Conservation (phyloP, 2,113 vertebrate genomes). For the Phoenicopterus ruber region DNA sequence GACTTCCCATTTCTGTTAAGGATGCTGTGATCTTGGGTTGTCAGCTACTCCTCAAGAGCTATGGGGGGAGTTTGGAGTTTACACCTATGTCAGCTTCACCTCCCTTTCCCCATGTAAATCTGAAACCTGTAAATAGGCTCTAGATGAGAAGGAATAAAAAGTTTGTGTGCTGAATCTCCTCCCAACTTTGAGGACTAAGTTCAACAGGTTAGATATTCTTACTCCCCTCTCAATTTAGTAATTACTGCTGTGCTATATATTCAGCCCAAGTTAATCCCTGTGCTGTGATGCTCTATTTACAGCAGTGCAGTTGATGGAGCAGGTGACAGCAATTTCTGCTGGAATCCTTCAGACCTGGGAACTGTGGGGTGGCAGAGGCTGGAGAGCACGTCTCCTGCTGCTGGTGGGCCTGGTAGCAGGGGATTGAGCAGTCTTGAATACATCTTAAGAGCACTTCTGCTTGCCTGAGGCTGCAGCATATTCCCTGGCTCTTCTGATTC, state of each 20-base stretch:
- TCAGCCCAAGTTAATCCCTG: background rate
- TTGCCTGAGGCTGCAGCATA: background rate
- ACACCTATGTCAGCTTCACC: background rate
- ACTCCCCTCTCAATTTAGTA: background rate
- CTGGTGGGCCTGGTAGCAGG: background rate
- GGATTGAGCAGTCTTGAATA: background rate
- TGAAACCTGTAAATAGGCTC: background rate
- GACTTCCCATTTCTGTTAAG: background rate
- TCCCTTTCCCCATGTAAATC: background rate
- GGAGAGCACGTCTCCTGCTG: background rate
- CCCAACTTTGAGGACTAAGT: background rate
- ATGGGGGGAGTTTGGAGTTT: background rate
- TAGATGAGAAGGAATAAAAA: background rate
- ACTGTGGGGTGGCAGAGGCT: background rate
- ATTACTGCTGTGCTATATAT: background rate
- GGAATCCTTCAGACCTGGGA: background rate
- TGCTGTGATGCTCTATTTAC: background rate
- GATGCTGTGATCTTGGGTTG: background rate
- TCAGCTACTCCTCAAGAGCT: background rate
- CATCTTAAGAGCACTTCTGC: background rate
- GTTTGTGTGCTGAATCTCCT: background rate
- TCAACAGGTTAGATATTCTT: conserved; percentile 10
- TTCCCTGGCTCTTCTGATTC: background rate
- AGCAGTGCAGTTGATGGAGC: background rate
- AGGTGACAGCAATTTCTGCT: background rate